These are phyloP conservation scores for Gryllus bimaculatus DNA, from an alignment of 1,140 invertebrate species.

Conservation along the genomic window DNA sequence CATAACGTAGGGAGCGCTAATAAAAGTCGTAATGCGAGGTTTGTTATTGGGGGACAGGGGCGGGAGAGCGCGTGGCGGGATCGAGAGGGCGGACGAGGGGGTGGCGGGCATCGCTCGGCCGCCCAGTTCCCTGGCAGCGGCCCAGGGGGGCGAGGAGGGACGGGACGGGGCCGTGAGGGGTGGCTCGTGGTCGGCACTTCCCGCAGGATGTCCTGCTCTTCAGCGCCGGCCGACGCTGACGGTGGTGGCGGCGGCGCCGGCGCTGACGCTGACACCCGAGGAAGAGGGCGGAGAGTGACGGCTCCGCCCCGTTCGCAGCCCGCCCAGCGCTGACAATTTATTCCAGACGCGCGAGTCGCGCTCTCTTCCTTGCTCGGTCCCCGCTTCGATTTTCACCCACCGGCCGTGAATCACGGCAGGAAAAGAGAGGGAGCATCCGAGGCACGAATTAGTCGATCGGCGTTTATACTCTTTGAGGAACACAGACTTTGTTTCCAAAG, in stretches of 20 bases:
- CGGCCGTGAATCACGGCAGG: slow-evolving; percentile 19
- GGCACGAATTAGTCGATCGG: no score
- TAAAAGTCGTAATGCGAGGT: background rate
- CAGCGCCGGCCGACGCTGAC: background rate
- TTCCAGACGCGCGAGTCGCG: slow-evolving; percentile 12
- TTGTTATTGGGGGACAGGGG: background rate
- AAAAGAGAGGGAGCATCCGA: no score
- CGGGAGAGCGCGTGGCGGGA: no score
- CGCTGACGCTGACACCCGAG: background rate
- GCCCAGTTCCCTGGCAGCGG: background rate
- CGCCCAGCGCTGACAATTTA: background rate
- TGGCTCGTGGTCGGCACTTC: background rate
- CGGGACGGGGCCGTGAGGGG: background rate
- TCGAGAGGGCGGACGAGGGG: no score
- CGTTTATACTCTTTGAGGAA: no score
- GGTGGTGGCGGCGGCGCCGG: no score
- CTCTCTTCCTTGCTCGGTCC: slow-evolving; percentile 7
- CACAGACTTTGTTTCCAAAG: no score
- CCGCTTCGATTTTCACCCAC: slow-evolving; percentile 11
- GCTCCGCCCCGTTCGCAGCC: background rate
- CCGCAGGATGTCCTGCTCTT: background rate
- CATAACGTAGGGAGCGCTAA: background rate
- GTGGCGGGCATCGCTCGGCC: no score
- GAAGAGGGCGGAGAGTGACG: no score
- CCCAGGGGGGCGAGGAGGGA: background rate